Conservation (phyloP, 1,140 invertebrate species). For the Bombus turneri region DNA sequence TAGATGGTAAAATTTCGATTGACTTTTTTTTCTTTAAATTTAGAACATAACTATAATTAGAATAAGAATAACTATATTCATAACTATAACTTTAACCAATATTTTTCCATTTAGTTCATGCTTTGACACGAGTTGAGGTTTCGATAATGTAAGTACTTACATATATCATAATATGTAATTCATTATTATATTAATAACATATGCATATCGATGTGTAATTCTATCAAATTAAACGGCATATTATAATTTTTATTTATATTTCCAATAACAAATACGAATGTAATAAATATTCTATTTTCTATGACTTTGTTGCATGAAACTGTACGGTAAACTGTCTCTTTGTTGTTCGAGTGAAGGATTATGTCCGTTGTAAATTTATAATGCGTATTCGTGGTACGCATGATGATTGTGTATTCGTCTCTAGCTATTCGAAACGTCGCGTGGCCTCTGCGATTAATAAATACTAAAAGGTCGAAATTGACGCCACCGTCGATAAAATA, state of each 20-base stretch:
- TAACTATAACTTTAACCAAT: neutral
- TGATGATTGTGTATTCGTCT: neutral
- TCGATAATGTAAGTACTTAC: neutral
- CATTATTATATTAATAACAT: neutral
- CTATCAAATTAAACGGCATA: neutral
- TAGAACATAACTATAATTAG: neutral
- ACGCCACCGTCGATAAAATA: slow-evolving; percentile 28
- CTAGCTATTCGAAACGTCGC: neutral
- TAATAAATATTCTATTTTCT: slow-evolving; percentile 1
- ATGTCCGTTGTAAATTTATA: neutral
- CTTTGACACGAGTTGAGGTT: neutral
- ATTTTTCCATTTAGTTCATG: neutral
- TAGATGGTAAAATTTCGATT: neutral
- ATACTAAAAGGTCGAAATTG: slow-evolving; percentile 40
- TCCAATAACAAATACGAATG: neutral
- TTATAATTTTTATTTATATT: neutral
- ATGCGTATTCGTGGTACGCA: neutral
- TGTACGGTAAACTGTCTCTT: neutral
- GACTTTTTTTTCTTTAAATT: neutral
- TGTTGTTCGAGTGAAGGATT: neutral
- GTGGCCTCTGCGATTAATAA: neutral
- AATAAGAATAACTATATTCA: neutral
- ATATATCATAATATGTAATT: neutral
- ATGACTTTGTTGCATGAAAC: neutral
- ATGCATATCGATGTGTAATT: neutral